phyloP scores from a whole-genome alignment of 23 tunicate species.

The Halocynthia aurantium region DNA sequence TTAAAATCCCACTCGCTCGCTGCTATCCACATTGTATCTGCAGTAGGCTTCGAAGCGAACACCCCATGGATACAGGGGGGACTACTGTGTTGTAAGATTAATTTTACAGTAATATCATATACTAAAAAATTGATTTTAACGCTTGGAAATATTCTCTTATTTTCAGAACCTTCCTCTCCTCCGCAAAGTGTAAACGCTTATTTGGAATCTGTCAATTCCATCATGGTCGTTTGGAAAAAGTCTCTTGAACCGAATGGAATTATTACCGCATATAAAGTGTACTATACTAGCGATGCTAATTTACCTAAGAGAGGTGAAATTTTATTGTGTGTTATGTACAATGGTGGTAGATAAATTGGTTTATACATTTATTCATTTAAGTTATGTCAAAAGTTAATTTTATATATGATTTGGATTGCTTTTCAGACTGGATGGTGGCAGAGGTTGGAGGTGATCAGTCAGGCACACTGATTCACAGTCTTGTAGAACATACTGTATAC shows the following conservation, averaged over 20 bases:
- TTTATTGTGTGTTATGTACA: neutral
- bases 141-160: neutral
- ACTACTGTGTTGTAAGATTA: no score
- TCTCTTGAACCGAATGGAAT: slow-evolving; percentile 53
- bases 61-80: no score
- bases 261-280: slow-evolving; percentile 45
- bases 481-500: slow-evolving; percentile 38
- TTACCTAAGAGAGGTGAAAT: slow-evolving; percentile 46
- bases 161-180: slow-evolving; percentile 57
- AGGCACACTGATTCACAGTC: slow-evolving; percentile 21
- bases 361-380: no score
- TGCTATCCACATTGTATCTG: no score
- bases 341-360: neutral
- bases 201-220: slow-evolving; percentile 28
- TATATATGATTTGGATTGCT: neutral
- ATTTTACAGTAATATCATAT: no score
- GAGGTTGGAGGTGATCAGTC: neutral
- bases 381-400: no score
- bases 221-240: slow-evolving; percentile 58
- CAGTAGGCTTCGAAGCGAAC: no score
- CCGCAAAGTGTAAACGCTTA: slow-evolving; percentile 45
- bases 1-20: no score
- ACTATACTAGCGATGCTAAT: slow-evolving; percentile 53
- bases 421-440: slow-evolving; percentile 40
- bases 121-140: neutral